These are phyloP conservation scores for Perizoma affinitatum DNA, from an alignment of 2,888 invertebrate genomes.

Conservation along the genomic window DNA sequence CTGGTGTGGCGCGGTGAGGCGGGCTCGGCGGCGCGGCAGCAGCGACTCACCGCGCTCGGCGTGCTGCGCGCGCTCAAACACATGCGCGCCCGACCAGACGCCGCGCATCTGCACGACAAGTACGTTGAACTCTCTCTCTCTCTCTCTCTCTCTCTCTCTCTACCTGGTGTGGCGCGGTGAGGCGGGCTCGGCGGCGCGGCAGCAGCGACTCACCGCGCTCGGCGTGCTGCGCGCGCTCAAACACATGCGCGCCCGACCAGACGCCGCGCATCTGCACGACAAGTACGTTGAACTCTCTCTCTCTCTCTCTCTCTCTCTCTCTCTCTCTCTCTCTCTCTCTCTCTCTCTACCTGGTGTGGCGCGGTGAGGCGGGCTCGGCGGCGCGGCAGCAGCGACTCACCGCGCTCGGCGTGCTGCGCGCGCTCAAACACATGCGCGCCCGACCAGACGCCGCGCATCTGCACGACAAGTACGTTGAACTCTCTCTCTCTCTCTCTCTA, in stretches of 20 bases:
- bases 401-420: conserved; percentile 92
- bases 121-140: conserved; percentile 75
- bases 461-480: conserved; percentile 86
- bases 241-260: conserved; percentile 83
- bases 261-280: conserved; percentile 85
- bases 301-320: conserved; percentile 84
- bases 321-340: conserved; percentile 78
- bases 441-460: conserved; percentile 76
- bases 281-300: conserved; percentile 76
- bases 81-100: conserved; percentile 78
- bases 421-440: conserved; percentile 88
- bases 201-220: conserved; percentile 91
- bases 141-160: conserved; percentile 85
- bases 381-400: conserved; percentile 91
- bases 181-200: conserved; percentile 90
- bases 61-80: conserved; percentile 92
- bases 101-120: conserved; percentile 87
- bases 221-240: conserved; percentile 93
- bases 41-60: conserved; percentile 91
- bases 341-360: conserved; percentile 93
- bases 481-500: too few species aligned
- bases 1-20: conserved; percentile 93
- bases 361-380: conserved; percentile 90
- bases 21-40: conserved; percentile 90
- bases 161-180: conserved; percentile 93